phyloP scores from a whole-genome alignment of 2,113 vertebrate species.

The Dicrurus megarhynchus region DNA sequence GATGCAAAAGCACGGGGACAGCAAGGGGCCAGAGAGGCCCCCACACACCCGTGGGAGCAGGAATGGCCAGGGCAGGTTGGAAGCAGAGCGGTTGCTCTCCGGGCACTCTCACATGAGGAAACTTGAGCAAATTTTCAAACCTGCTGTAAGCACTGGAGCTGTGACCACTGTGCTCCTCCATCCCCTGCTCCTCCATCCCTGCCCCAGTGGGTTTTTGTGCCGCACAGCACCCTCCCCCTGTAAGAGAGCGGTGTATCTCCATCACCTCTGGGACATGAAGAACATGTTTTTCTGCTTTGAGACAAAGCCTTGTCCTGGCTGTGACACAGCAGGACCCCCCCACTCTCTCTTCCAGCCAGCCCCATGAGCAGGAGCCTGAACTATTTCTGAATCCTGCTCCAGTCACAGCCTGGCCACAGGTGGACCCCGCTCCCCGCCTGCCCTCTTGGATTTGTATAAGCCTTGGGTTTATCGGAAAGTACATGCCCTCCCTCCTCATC shows the following conservation, averaged over 20 bases:
- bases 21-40: not conserved
- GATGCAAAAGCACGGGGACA: not conserved
- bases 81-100: not conserved
- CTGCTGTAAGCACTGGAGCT: not conserved
- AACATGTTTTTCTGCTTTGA: not conserved
- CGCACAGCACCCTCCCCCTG: not conserved
- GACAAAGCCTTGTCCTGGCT: accelerated
- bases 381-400: not conserved
- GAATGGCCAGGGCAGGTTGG: not conserved
- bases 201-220: not conserved
- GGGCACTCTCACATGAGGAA: not conserved
- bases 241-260: not conserved
- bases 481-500: not conserved
- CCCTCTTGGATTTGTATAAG: not conserved
- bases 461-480: not conserved
- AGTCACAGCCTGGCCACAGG: not conserved
- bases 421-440: accelerated
- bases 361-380: accelerated
- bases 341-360: not conserved
- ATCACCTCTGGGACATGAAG: not conserved
- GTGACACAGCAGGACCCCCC: not conserved
- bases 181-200: not conserved
- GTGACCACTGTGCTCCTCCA: not conserved
- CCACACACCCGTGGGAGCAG: accelerated
- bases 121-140: not conserved